Base-by-base conservation (phyloP, 2,113 vertebrate species). In the Rhipidura dahli region DNA sequence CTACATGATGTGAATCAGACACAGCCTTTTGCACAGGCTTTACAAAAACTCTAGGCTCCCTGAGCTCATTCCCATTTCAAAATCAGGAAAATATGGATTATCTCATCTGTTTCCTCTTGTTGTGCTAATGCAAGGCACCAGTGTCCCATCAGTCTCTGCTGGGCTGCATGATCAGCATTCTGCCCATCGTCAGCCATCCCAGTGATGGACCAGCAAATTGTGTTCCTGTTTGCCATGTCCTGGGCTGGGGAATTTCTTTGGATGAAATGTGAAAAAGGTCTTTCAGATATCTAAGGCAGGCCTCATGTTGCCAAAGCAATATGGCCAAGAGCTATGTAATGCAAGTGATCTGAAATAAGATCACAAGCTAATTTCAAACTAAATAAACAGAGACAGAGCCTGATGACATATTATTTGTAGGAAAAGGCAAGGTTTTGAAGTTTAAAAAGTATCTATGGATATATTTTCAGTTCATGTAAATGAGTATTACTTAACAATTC, bases 111-210 rank as follows among this genome's bases (percentile, higher is more conserved):
- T 87, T 71, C 23, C 33, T 2, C 1, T 2, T 33, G 10, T 47
- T 75, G 42, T 60, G 21, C 19, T 7, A 8, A 24, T 42, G 5
- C 23, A 63, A 5, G 28, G 24, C 31, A 64, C 16, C 16, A 54
- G 13, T 13, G 30, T 14, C 59, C n/a, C 4, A 2, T 23, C 2
- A 3, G 27, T 49, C n/a, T 80, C 50, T 40, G 30, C 17, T 77
- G 23, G 28, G 49, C 69, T 27, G 26, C 49, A 30, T 0, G 0
- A 28, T 6, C 42, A 39, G 33, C 31, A 42, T 51, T n/a, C n/a
- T 60, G 13, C 11, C 54, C 12, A 3, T 68, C 28, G 28, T 40
- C 63, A 83, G 45, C 35, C 44, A 30, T 35, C 9, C 30, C 73
- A 89, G 28, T 8, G 8, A 37, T 42, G 70, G 9, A 21, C 1